Evolutionary conservation across 1,140 invertebrate species (phyloP).

Genomic region (Zaprionus lachaisei): DNA sequence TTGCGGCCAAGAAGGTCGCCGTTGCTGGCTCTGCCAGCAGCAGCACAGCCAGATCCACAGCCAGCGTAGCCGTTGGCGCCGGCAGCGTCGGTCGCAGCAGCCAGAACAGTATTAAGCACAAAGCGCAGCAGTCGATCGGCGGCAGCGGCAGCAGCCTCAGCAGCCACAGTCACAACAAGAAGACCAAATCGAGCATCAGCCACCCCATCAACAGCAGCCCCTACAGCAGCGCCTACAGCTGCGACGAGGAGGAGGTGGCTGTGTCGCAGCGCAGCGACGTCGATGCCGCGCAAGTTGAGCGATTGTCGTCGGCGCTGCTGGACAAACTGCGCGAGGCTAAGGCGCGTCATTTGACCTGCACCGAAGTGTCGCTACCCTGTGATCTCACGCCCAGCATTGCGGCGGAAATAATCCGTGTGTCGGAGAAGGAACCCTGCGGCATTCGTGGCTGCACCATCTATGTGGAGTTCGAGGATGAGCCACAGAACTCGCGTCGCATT

Average conservation of each 20-base stretch:
- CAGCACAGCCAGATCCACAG: conserved; percentile 12
- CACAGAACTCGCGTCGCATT: conserved; percentile 85
- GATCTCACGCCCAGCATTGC: conserved; percentile 91
- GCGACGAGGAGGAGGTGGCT: conserved; percentile 38
- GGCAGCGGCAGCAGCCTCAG: conserved; percentile 38
- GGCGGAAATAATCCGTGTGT: conserved; percentile 90
- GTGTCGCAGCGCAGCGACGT: conserved; percentile 37
- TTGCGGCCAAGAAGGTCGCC: conserved; percentile 56
- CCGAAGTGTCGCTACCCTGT: conserved; percentile 92
- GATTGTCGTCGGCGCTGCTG: conserved; percentile 89
- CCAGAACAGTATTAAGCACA: conserved; percentile 54
- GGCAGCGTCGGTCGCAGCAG: conserved; percentile 20
- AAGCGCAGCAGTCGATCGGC: conserved; percentile 39
- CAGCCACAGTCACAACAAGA: conserved; percentile 53
- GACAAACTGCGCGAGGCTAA: conserved; percentile 91
- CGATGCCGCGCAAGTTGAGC: conserved; percentile 77
- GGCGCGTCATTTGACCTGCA: conserved; percentile 90
- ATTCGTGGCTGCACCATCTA: conserved; percentile 91
- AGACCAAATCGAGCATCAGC: conserved; percentile 36
- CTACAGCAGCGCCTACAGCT: conserved; percentile 32
- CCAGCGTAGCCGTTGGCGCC: background rate
- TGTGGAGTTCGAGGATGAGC: conserved; percentile 90
- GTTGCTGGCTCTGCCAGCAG: conserved; percentile 10
- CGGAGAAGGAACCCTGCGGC: conserved; percentile 94
- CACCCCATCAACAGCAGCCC: conserved; percentile 38